Base-by-base conservation (phyloP, 2,113 vertebrate genomes). In the Paracanthobrama guichenoti region DNA sequence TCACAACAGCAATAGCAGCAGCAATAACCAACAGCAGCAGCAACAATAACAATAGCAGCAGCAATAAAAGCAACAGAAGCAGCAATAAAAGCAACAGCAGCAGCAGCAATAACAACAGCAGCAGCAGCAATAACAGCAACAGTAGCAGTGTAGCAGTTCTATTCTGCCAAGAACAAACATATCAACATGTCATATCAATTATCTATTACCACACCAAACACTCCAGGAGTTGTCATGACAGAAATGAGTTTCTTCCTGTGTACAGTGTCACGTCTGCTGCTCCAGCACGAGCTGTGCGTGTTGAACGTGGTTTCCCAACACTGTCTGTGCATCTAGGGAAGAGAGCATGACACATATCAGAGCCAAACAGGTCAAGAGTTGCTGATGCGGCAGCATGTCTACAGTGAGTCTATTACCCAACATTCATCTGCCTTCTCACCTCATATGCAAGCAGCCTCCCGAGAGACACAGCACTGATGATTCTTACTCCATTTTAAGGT, bases 341-440 rank as follows among this genome's bases (percentile, higher is more conserved):
- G 60, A 89, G 83, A 86, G 28, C 76, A 53, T 77, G 69, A 79
- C 72, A 57, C 5, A 53, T 73, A 39, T 83, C 46, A 5, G 62
- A 50, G 84, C 78, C 59, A 91, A 88, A 9, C 90, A 79, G 92
- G 86, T 86, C 85, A 93, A 90, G 92, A 90, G 91, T 91, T 84
- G 85, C 86, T 86, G 86, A 88, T 42, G 69, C 78, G 67, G 67
- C 57, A 18, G 35, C 86, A 62, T 71, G 59, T 46, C 50, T 86
- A 87, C 78, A 86, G 76, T 57, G 78, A 81, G 84, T 87, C 57
- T 67, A 3, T 89, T 90, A 84, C 83, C 60, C 35, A 86, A 86
- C 8, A 64, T 79, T 59, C 18, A 59, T 12, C 46, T 87, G 73
- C 81, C 86, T 86, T 84, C 83, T 87, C 81, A 72, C 88, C 86